Conservation (phyloP, 2,888 invertebrate species). For the Bembecia ichneumoniformis region DNA sequence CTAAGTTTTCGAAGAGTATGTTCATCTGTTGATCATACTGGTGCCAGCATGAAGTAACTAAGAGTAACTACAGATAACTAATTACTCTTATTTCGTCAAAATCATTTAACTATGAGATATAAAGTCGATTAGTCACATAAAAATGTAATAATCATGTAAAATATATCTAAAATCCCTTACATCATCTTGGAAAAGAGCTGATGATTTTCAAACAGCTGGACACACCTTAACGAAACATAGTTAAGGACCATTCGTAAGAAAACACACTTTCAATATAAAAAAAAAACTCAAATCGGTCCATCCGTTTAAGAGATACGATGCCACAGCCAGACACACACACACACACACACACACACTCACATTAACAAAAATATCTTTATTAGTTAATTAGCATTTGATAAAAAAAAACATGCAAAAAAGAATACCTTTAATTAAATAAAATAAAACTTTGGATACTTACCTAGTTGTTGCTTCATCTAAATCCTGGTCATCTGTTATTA, state of each 20-base stretch:
- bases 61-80: background rate
- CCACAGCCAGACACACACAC: background rate
- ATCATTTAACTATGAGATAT: background rate
- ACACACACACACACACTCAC: background rate
- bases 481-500: background rate
- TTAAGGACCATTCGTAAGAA: background rate
- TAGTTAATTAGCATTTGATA: background rate
- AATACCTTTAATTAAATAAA: background rate
- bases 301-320: background rate
- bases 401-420: background rate
- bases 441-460: background rate
- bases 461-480: background rate
- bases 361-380: background rate
- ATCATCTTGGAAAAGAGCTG: background rate
- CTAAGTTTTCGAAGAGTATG: background rate
- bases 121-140: background rate
- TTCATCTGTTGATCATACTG: background rate
- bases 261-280: background rate
- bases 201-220: too few relatives aligned
- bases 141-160: background rate
- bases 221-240: background rate
- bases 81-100: background rate
- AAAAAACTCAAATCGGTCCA: background rate
- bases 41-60: background rate
- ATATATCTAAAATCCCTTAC: background rate